Percentiles rank a stretch among this genome's conserved stretches.
phyloP scores from a whole-genome alignment of 2,888 invertebrate species.

The Cheilosia vernalis region DNA sequence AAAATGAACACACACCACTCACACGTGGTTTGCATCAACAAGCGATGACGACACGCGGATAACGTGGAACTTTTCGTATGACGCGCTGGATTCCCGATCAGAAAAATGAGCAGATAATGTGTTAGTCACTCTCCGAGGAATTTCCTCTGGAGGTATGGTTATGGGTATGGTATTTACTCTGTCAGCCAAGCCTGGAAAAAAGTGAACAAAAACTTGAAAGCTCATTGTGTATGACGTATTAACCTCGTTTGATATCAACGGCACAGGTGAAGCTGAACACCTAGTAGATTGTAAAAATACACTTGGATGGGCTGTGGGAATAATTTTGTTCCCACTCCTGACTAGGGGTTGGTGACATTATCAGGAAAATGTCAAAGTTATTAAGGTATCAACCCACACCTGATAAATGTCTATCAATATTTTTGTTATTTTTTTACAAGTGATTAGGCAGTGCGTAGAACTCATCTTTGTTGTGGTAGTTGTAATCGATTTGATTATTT shows the following conservation, averaged over 20 bases:
- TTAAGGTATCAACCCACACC: conserved; percentile 1
- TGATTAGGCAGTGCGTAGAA: too few species aligned
- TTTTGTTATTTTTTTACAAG: not conserved
- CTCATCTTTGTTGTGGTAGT: too few species aligned
- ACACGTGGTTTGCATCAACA: not conserved
- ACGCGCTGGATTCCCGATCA: conserved; percentile 4
- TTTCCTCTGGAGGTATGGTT: not conserved
- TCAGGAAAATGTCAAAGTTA: conserved; percentile 40
- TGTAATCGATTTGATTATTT: too few species aligned
- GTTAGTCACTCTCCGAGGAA: conserved; percentile 6
- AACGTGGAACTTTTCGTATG: conserved; percentile 14
- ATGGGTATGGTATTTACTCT: too few species aligned
- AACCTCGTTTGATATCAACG: conserved; percentile 32
- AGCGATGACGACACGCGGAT: conserved; percentile 23
- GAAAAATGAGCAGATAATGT: not conserved
- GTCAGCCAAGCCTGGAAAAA: not conserved
- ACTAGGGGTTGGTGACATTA: conserved; percentile 15
- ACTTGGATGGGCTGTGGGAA: not conserved
- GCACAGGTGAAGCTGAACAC: conserved; percentile 43
- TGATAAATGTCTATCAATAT: not conserved
- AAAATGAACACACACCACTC: not conserved
- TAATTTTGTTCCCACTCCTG: not conserved
- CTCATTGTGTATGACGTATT: conserved; percentile 12
- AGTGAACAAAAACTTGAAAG: not conserved
- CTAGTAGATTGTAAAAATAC: conserved; percentile 30